These are phyloP conservation scores for Isaurus tuberculatus DNA, from an alignment of 92 coral and sea anemone species.

Conservation along the genomic window DNA sequence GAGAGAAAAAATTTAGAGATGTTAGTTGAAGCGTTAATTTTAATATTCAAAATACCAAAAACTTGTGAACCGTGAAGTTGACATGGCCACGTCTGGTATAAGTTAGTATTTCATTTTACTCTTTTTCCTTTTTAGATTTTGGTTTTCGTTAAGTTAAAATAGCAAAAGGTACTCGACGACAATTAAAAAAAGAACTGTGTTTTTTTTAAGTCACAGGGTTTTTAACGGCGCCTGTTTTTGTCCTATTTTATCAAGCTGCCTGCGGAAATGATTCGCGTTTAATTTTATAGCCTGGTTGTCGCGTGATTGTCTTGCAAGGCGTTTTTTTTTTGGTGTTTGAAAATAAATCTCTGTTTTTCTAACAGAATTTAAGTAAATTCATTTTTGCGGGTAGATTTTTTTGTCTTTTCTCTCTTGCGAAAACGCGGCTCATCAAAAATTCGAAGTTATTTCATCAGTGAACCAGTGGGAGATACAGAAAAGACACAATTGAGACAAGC, in stretches of 20 bases:
- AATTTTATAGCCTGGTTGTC: conserved; percentile 13
- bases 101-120: neutral
- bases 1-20: conserved; percentile 24
- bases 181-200: neutral
- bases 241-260: conserved; percentile 16
- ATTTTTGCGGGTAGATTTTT: neutral
- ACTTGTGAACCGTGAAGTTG: conserved; percentile 87
- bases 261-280: conserved; percentile 41
- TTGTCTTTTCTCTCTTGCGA: conserved; percentile 43
- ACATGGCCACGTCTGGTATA: conserved; percentile 21
- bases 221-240: conserved; percentile 27
- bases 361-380: neutral
- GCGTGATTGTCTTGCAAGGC: conserved; percentile 20
- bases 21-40: conserved; percentile 53
- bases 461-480: conserved; percentile 30
- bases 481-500: conserved; percentile 3
- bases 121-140: conserved; percentile 21
- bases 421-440: conserved; percentile 34
- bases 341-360: neutral
- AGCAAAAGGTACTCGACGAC: neutral
- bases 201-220: conserved; percentile 19
- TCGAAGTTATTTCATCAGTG: neutral
- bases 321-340: neutral
- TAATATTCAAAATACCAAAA: conserved; percentile 70
- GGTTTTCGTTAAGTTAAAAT: neutral